These are phyloP conservation scores for Colostygia pectinataria DNA, from an alignment of 2,888 invertebrate genomes.

Conservation along the genomic window DNA sequence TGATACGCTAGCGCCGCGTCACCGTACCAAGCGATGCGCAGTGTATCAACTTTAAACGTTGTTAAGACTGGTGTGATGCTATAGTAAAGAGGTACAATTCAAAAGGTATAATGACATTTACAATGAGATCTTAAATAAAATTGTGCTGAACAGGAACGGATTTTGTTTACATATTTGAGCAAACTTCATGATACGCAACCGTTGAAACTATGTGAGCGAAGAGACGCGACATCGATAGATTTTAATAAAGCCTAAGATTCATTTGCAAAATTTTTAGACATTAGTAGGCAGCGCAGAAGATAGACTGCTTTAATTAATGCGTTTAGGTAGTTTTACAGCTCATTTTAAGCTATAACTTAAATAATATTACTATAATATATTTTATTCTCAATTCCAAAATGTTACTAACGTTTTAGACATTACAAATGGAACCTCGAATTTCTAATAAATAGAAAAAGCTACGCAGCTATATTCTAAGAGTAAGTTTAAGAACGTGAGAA, in stretches of 20 bases:
- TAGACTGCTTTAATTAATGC: neutral
- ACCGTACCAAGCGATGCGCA: no score
- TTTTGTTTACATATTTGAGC: conserved; percentile 62
- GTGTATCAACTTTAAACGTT: no score
- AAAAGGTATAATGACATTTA: conserved; percentile 27
- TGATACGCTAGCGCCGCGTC: neutral
- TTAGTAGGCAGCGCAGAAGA: no score
- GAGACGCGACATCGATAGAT: neutral
- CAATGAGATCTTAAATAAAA: conserved; percentile 45
- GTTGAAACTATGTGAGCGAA: conserved; percentile 17
- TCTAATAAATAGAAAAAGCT: conserved; percentile 10
- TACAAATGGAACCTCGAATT: conserved; percentile 1
- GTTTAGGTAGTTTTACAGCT: no score
- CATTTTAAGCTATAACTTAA: neutral
- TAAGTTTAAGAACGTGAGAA: conserved; percentile 27
- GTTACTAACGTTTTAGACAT: neutral
- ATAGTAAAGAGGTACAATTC: conserved; percentile 22
- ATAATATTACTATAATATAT: neutral
- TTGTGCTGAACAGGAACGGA: conserved; percentile 63
- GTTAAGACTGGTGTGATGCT: neutral
- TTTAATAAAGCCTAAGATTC: neutral
- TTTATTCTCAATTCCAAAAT: conserved; percentile 1
- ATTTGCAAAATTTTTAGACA: no score
- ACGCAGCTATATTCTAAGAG: conserved; percentile 15
- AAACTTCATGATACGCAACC: conserved; percentile 39